Evolutionary conservation across 1,140 invertebrate species (phyloP), one percentile per base, ranked within the genome.

Genomic region (Tyrophagus putrescentiae): DNA sequence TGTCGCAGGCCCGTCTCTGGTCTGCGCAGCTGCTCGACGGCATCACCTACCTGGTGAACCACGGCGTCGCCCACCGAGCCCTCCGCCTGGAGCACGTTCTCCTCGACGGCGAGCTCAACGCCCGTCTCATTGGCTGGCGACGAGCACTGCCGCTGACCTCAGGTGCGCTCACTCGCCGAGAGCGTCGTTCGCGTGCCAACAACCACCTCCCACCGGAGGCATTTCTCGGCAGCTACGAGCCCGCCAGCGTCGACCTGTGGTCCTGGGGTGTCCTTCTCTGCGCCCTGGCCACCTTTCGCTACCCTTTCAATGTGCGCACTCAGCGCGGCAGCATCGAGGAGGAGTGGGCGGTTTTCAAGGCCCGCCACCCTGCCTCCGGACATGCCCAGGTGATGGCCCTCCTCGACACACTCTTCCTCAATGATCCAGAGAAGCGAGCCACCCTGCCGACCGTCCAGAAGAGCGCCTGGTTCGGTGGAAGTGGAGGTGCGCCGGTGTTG

Each of bases 141-240:
- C 52, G 31, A 18, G 1, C 52, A 31, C 32, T 32, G 21, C 4
- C 31, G 27, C 41, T 21, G 25, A n/a, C n/a, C 3, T n/a, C 27
- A 11, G 25, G 25, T 54, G 1, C 11, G 13, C 21, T 54, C 3
- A 27, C 52, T 31, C 9, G 28, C 11, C 52, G 52, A 13, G 52
- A 54, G 39, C 4, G 28, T 21, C 13, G 25, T 11, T n/a, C 11
- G 32, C 52, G 52, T 4, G 7, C 13, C 9, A 54, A 54, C 52
- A 54, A 54, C 39, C 52, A 54, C 27, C 31, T 54, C 3, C 52
- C 52, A 32, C 52, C 52, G 1, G 52, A 54, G 27, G 32, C 16
- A 21, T 54, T 54, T 32, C 25, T 9, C 13, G 25, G 25, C 4
- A 11, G 13, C 21, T 54, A 54, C 25, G 28, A 54, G 18, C 13